Evolutionary conservation across 2,888 invertebrate species (phyloP), one percentile per base, ranked within the genome.

Genomic region (Hartigia nigra): DNA sequence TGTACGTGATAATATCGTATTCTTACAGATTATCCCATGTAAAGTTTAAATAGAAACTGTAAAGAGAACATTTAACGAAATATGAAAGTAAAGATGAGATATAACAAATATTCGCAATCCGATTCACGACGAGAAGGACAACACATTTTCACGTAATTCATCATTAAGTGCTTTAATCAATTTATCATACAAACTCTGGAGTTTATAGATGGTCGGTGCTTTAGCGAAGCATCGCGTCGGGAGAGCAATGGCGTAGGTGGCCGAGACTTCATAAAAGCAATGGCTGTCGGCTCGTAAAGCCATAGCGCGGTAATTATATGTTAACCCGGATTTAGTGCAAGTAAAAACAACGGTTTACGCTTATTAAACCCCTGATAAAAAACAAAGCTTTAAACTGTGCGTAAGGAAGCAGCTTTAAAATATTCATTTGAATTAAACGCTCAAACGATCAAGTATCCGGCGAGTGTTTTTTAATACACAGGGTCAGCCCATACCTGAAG

Each of bases 241-340:
- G 55, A 55, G 23, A 55, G 55, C 5, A 55, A 23, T 5, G 55
- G 55, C 55, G 55, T 14, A 23, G 5, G 4, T 9, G 35, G 35
- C 35, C 35, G 9, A 23, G 23, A 23, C 55, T 55, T 55, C 55
- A 79, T 75, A 75, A 77, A 79, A 79, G 80, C 79, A 79, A 69
- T 70, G 74, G 80, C 75, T n/a, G 72, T 74, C 70, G 14, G 76
- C 78, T 81, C 82, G 80, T 81, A 82, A 81, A 78, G 75, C 76
- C 74, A 39, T 76, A 78, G 81, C 78, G 78, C 78, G 77, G 84
- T 85, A 85, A 83, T 87, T 85, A 87, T 83, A 84, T 84, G 83
- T 86, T 87, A 85, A 87, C 85, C 84, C 86, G 84, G 87, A 87
- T 87, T 87, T 85, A 86, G 79, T 82, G 80, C 80, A 80, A 77